Evolutionary conservation across 2,888 invertebrate species (phyloP).

Genomic region (Pteria penguin): DNA sequence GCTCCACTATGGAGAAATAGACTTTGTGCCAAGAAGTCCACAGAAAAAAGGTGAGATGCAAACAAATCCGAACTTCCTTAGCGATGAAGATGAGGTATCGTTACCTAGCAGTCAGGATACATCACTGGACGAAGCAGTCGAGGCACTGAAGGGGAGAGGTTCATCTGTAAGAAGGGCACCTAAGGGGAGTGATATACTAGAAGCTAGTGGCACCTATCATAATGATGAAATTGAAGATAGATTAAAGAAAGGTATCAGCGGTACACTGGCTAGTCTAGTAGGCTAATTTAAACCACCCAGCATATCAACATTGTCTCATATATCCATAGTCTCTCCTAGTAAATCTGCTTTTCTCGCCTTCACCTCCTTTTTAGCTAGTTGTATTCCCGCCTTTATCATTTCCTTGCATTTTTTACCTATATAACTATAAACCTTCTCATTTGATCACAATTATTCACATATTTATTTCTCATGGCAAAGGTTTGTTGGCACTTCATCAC

Average conservation of each 20-base stretch:
- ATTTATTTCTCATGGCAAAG: no score
- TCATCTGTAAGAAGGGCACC: neutral
- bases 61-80: conserved; percentile 23
- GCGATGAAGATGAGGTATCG: conserved; percentile 7
- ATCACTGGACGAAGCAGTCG: neutral
- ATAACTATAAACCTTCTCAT: no score
- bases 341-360: no score
- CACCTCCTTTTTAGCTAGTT: no score
- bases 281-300: no score
- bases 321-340: no score
- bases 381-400: no score
- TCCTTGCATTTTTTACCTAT: no score
- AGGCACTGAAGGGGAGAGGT: neutral
- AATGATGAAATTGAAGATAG: conserved; percentile 19
- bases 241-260: conserved; percentile 7
- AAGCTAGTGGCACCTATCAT: conserved; percentile 24
- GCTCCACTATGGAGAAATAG: neutral
- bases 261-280: no score
- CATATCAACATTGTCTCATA: no score
- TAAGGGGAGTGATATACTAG: neutral
- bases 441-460: no score
- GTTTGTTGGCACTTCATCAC: no score
- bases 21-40: neutral
- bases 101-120: neutral
- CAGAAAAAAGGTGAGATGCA: conserved; percentile 8